Conservation (phyloP, 2,113 vertebrate species). For the Nymphicus hollandicus region DNA sequence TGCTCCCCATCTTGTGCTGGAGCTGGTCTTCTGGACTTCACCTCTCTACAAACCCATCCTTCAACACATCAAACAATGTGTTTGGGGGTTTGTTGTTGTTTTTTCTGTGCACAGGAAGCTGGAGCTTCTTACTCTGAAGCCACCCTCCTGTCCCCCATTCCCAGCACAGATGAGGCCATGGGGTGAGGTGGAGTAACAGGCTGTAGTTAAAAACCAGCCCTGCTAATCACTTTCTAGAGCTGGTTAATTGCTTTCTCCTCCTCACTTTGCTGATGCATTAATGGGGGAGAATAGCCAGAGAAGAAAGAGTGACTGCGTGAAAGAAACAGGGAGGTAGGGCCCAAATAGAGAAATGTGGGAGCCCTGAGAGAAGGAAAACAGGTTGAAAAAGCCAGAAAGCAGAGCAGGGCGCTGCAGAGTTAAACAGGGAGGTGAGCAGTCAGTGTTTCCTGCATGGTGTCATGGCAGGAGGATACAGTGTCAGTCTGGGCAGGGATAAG, state of each 20-base stretch:
- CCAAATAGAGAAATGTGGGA: background rate
- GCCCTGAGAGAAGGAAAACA: background rate
- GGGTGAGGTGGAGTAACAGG: background rate
- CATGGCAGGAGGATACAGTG: background rate
- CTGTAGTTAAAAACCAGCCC: background rate
- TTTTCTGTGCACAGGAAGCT: background rate
- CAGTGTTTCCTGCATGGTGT: accelerated
- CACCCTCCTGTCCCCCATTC: background rate
- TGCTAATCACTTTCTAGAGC: background rate
- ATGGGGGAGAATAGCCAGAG: background rate
- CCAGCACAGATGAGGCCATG: background rate
- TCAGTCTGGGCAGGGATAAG: background rate
- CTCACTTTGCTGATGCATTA: background rate
- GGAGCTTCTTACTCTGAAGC: background rate
- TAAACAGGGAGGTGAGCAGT: background rate
- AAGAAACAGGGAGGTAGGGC: background rate
- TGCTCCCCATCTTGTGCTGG: no score
- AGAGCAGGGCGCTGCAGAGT: background rate
- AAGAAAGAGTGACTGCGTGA: background rate
- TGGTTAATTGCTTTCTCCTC: background rate
- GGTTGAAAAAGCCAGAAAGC: background rate
- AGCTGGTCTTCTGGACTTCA: background rate
- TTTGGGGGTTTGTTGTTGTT: background rate
- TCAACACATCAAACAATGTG: no score
- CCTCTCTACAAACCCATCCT: background rate